Conservation (phyloP, 2,113 vertebrate genomes). For the Serilophus lunatus region DNA sequence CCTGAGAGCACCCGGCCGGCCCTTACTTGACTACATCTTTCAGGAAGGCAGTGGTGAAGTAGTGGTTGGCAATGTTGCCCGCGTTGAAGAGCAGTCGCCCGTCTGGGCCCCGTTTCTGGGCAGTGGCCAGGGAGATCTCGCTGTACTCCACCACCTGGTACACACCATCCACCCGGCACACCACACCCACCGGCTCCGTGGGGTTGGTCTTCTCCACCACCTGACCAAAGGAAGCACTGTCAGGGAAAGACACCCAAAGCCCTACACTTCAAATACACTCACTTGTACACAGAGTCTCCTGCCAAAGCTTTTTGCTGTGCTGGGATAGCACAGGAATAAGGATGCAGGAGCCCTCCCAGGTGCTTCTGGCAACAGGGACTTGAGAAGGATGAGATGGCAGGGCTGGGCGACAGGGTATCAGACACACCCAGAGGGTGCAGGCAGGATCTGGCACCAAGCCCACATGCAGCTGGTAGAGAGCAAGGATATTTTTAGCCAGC, state of each 20-base stretch:
- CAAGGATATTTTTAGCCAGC: background rate
- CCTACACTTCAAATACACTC: accelerated
- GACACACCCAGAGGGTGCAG: background rate
- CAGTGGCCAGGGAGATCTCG: constrained; percentile 90
- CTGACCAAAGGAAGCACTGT: constrained; percentile 58
- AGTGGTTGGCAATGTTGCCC: constrained; percentile 94
- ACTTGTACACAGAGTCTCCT: background rate
- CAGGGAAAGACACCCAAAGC: background rate
- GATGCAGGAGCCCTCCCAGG: background rate
- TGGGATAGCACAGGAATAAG: background rate
- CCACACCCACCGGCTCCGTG: constrained; percentile 93
- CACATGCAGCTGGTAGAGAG: accelerated
- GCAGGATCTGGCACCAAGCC: background rate
- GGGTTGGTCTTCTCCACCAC: constrained; percentile 98
- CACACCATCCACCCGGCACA: constrained; percentile 87
- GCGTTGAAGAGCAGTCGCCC: constrained; percentile 91
- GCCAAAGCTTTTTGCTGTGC: accelerated
- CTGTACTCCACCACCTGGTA: constrained; percentile 98
- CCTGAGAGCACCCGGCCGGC: background rate
- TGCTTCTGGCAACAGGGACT: background rate
- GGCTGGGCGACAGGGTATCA: background rate
- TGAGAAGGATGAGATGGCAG: background rate
- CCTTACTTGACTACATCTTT: constrained; percentile 88
- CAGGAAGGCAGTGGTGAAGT: constrained; percentile 89
- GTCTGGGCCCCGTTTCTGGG: constrained; percentile 82